These are phyloP conservation scores for Mionectes olivaceus DNA, from an alignment of 2,797 vertebrate species.

Conservation along the genomic window DNA sequence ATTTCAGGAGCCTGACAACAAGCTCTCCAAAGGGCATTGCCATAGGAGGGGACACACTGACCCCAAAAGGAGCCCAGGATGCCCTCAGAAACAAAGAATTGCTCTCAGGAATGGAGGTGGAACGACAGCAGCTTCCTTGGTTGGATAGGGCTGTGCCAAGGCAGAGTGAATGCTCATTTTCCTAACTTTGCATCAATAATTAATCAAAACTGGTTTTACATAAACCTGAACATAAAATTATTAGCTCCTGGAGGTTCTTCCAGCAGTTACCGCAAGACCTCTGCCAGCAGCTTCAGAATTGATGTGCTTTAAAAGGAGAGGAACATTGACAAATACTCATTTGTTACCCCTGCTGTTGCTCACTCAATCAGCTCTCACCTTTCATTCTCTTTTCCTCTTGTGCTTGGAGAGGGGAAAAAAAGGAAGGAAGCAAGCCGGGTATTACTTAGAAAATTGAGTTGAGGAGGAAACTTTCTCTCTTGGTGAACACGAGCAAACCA, in stretches of 20 bases:
- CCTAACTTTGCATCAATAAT: slow-evolving; percentile 78
- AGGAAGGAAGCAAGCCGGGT: background rate
- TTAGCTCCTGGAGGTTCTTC: slow-evolving; percentile 67
- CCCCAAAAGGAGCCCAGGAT: fast-evolving
- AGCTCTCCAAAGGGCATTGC: background rate
- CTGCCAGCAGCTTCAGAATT: slow-evolving; percentile 46
- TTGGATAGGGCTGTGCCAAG: slow-evolving; percentile 45
- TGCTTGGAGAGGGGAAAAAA: background rate
- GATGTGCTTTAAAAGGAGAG: slow-evolving; percentile 16
- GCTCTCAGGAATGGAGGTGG: background rate
- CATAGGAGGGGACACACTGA: background rate
- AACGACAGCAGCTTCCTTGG: background rate
- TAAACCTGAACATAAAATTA: slow-evolving; percentile 71
- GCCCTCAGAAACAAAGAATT: fast-evolving
- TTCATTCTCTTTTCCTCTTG: slow-evolving; percentile 13
- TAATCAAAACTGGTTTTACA: slow-evolving; percentile 76
- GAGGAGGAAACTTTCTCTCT: background rate
- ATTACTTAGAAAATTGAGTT: background rate
- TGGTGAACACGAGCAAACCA: background rate
- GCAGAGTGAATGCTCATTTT: slow-evolving; percentile 60
- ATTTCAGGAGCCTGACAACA: background rate
- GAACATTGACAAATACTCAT: slow-evolving; percentile 34
- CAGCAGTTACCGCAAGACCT: slow-evolving; percentile 52
- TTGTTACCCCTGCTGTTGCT: slow-evolving; percentile 23
- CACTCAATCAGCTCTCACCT: slow-evolving; percentile 45